Evolutionary conservation across 2,113 vertebrate genomes (phyloP).

Genomic region (Mirza zaza): DNA sequence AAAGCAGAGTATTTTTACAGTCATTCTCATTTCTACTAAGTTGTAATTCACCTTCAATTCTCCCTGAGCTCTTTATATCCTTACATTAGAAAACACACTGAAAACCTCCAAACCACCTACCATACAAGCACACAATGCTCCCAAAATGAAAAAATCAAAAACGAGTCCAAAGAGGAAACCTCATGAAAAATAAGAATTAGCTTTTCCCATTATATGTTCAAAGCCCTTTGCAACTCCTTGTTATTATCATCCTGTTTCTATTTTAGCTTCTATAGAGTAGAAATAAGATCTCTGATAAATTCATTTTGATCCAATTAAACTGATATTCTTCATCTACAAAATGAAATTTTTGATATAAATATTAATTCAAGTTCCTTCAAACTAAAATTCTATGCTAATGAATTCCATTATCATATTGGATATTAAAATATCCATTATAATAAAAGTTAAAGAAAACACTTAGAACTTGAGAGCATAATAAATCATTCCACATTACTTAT

Average conservation of each 20-base stretch:
- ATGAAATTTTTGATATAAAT: slow-evolving; percentile 36
- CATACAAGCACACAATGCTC: background rate
- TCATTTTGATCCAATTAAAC: slow-evolving; percentile 32
- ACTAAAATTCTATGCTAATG: slow-evolving; percentile 40
- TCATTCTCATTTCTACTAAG: background rate
- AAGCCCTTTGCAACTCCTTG: background rate
- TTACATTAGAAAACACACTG: slow-evolving; percentile 7
- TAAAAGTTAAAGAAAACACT: slow-evolving; percentile 38
- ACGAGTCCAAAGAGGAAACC: background rate
- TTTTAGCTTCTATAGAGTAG: slow-evolving; percentile 22
- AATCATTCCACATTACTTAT: slow-evolving; percentile 3
- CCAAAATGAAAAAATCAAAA: slow-evolving; percentile 41
- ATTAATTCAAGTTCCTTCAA: slow-evolving; percentile 16
- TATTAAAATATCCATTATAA: slow-evolving; percentile 1
- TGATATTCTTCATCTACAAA: slow-evolving; percentile 9
- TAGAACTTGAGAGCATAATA: background rate
- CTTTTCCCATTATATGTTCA: background rate
- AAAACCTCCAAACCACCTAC: background rate
- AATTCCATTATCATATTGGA: background rate
- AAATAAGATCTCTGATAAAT: slow-evolving; percentile 41
- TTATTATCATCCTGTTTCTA: background rate
- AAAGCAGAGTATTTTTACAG: background rate
- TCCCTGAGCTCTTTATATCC: background rate
- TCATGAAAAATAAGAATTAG: background rate
- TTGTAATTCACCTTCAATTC: background rate